A percentile compares a stretch with the other conserved stretches of the same genome.
Evolutionary conservation across 2,888 invertebrate species (phyloP).

Genomic region (Xylota sylvarum): DNA sequence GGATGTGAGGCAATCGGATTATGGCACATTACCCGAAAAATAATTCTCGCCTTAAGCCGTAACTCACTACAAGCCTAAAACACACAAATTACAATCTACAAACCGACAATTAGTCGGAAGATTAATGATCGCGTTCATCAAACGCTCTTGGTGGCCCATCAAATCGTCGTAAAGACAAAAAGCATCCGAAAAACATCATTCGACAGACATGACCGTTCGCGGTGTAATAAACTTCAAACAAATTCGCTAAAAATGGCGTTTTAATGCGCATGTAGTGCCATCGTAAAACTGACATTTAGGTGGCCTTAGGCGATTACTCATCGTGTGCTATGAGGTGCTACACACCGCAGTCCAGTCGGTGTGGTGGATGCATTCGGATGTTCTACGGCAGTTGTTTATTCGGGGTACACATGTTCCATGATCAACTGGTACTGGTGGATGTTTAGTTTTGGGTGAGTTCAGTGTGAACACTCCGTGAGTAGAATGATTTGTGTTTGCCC

Average conservation of each 20-base stretch:
- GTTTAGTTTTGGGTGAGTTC: slow-evolving; percentile 21
- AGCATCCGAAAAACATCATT: not conserved
- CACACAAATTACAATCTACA: slow-evolving; percentile 24
- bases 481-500: slow-evolving; percentile 1
- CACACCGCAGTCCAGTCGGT: not conserved
- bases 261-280: slow-evolving; percentile 22
- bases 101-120: slow-evolving; percentile 63
- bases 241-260: slow-evolving; percentile 42
- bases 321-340: not conserved
- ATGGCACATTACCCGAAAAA: not conserved
- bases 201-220: slow-evolving; percentile 4
- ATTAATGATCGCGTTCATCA: slow-evolving; percentile 63
- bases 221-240: slow-evolving; percentile 26
- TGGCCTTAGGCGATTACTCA: slow-evolving; percentile 46
- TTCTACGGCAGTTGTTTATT: not conserved
- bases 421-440: not conserved
- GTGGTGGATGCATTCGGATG: slow-evolving; percentile 1
- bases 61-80: not conserved
- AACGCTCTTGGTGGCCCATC: slow-evolving; percentile 44
- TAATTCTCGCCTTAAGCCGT: not conserved
- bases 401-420: not conserved
- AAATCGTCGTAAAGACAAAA: slow-evolving; percentile 25
- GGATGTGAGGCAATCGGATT: slow-evolving; percentile 42
- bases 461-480: slow-evolving; percentile 18
- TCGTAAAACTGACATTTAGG: slow-evolving; percentile 47